Base-by-base conservation (phyloP, 2,797 vertebrate genomes). In the Alectoris magna region DNA sequence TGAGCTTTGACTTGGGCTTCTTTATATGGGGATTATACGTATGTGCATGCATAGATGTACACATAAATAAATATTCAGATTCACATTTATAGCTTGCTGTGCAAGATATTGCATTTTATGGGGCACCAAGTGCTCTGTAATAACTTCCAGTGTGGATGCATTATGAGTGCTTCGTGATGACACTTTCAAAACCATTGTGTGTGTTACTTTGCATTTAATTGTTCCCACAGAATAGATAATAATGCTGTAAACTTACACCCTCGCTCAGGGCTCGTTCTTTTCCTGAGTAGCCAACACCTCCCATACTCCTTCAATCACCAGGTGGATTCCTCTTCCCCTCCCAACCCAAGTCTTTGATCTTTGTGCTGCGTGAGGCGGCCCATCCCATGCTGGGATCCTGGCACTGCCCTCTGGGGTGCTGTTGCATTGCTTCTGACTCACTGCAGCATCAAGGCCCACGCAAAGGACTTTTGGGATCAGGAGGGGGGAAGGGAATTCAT, bases 341-440 rank as follows among this genome's bases (percentile, higher is more conserved):
- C 95, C 94, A 96, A 91, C 92, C 67, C 84, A 78, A 85, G 76
- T 31, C 93, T 95, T 95, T 96, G 96, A 96, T 96, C 95, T 96
- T 94, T 95, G 31, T 95, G 93, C 92, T 60, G 34, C 1, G 13
- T 86, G 77, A 95, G 67, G 84, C 80, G 44, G 87, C 93, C 93
- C 70, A 60, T 38, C 94, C 95, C 94, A 64, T 41, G 60, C 26
- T 8, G 31, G 55, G 70, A 91, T 92, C 70, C 71, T 91, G 93
- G 92, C 92, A 82, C 85, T 93, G 85, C 76, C 48, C 82, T 91
- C 46, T 43, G 78, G 82, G 87, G 19, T 93, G 87, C 82, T 96
- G 44, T 91, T 95, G 67, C 71, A 1, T 62, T 27, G 39, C 76
- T 83, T 91, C 89, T 96, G 94, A 96, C 85, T 95, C 92, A 95